Evolutionary conservation across 2,888 invertebrate genomes (phyloP), one percentile per base, ranked within the genome.

Genomic region (Oeneis ivallda): DNA sequence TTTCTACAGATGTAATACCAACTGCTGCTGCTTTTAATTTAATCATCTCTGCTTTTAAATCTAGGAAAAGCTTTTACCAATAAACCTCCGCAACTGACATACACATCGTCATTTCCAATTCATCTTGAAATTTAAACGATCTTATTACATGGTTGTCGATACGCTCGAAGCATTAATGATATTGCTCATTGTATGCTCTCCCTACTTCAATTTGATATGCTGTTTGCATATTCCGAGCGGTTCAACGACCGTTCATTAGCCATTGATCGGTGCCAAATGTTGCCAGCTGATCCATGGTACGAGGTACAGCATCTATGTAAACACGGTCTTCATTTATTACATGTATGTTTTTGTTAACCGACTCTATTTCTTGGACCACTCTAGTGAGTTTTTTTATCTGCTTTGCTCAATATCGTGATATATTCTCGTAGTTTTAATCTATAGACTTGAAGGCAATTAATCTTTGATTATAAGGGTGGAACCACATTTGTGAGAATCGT

Each of bases 241-340:
- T 60, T 68, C 72, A 66, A 70, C 63, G 73, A 67, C 70, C 72
- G 65, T 53, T 66, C 52, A 67, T 70, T 70, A 67, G 41, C 66
- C 67, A 71, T 70, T 57, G 69, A 67, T 65, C 62, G 68, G 49
- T 69, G 73, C 73, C 72, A 72, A 74, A 73, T 67, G 15, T 45
- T 37, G 62, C 62, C 66, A 70, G 68, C 65, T 71, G 70, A 62
- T 67, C 59, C n/a, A 60, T 52, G 47, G 47, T 66, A 41, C 45
- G 7, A 8, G n/a, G 45, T 17, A 45, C 17, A 47, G 47, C 58
- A 34, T 58, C 19, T 41, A 19, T 39, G 56, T 56, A 56, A 56
- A 56, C 41, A 41, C 19, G 17, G 17, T 39, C 54, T 17, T 54
- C 11, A 54, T 10, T 54, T 39, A 17, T 54, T 17, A 39, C 37